A percentile compares a stretch with the other conserved stretches of the same genome.
Evolutionary conservation across 2,888 invertebrate genomes (phyloP).

Genomic region (Hermaeophaga mercurialis): DNA sequence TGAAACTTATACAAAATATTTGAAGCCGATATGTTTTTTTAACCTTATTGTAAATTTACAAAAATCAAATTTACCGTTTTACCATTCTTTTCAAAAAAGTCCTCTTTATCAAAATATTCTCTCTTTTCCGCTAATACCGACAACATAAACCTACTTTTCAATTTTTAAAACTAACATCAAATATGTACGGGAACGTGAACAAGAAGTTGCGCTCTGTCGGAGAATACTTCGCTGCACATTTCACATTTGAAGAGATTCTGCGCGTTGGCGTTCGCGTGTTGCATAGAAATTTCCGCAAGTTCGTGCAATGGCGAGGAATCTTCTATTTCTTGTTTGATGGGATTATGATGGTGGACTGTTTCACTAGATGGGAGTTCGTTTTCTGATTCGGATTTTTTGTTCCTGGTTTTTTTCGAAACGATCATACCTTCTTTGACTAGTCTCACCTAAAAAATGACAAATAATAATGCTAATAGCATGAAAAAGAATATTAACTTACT

Average conservation of each 20-base stretch:
- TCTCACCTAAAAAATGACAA: conserved; percentile 42
- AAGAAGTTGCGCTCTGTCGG: conserved; percentile 72
- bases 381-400: conserved; percentile 47
- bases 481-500: conserved; percentile 15
- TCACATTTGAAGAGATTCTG: conserved; percentile 72
- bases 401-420: conserved; percentile 50
- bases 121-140: neutral
- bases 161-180: conserved; percentile 59
- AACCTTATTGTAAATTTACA: neutral
- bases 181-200: conserved; percentile 85
- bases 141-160: neutral
- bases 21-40: too few species aligned
- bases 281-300: conserved; percentile 61
- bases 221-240: conserved; percentile 80
- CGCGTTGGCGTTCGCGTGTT: conserved; percentile 49
- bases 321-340: conserved; percentile 53
- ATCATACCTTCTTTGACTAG: conserved; percentile 57
- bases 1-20: too few species aligned
- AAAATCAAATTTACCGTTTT: neutral
- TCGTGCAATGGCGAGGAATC: conserved; percentile 60
- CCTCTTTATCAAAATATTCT: neutral
- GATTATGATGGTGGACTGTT: neutral
- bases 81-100: neutral
- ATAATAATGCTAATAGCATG: too few species aligned
- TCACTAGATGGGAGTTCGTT: conserved; percentile 37